phyloP scores from a whole-genome alignment of 2,113 vertebrate species.

The Coptodon bakossiorum region DNA sequence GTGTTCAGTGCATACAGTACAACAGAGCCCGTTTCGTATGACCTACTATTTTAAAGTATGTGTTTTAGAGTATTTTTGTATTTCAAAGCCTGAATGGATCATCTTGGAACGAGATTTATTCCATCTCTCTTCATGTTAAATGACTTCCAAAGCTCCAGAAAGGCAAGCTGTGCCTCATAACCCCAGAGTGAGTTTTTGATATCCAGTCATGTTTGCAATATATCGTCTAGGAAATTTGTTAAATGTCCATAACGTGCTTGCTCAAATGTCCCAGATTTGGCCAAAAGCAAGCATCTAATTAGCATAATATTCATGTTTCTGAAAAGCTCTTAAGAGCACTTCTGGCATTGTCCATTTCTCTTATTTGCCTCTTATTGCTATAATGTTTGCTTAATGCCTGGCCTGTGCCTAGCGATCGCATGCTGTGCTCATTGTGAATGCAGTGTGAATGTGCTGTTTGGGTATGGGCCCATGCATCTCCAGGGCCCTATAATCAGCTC shows the following conservation, averaged over 20 bases:
- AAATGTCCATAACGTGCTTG: slow-evolving; percentile 59
- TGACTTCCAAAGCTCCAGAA: neutral
- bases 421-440: slow-evolving; percentile 62
- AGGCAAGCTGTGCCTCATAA: slow-evolving; percentile 40
- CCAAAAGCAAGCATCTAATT: slow-evolving; percentile 67
- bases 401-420: slow-evolving; percentile 49
- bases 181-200: slow-evolving; percentile 37
- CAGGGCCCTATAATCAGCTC: slow-evolving; percentile 67
- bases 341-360: slow-evolving; percentile 63
- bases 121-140: slow-evolving; percentile 17
- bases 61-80: neutral
- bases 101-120: slow-evolving; percentile 31
- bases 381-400: slow-evolving; percentile 58
- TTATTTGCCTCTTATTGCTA: slow-evolving; percentile 55
- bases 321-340: slow-evolving; percentile 63
- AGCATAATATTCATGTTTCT: slow-evolving; percentile 72
- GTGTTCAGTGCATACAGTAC: neutral
- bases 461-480: slow-evolving; percentile 65
- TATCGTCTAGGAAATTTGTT: slow-evolving; percentile 65
- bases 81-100: slow-evolving; percentile 5
- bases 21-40: neutral
- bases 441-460: slow-evolving; percentile 60
- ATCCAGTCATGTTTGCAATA: slow-evolving; percentile 53
- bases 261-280: slow-evolving; percentile 58
- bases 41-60: neutral